Evolutionary conservation across 2,113 vertebrate genomes (phyloP), one percentile per base, ranked within the genome.

Genomic region (Apus apus): DNA sequence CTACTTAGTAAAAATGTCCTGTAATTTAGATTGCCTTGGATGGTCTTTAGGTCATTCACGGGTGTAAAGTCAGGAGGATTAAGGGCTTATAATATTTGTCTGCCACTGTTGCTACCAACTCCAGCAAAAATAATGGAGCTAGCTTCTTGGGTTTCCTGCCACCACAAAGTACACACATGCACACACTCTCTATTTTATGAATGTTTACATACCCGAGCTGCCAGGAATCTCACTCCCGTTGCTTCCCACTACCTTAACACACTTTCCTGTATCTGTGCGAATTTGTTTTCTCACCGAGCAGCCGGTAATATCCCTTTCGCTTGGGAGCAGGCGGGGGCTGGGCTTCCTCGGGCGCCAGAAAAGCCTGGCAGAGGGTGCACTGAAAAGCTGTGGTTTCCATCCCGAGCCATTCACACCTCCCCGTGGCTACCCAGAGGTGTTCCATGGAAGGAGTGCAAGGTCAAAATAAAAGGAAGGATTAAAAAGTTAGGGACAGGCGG

Each of bases 181-280:
- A 94, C 81, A 93, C 93, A 85, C 78, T 34, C 91, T 87, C 91
- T 83, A 64, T 94, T 97, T 95, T 92, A 97, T 93, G 96, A 95
- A 97, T 98, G 97, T 98, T 97, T 97, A 97, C 96, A 96, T 96
- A 97, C 94, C 91, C 46, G 5, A 96, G 94, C 97, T 97, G 97
- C 96, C 97, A 97, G 96, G 96, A 97, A 97, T 98, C 95, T 97
- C 90, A 96, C 92, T 93, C 91, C 93, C 32, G 76, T 92, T 97
- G 96, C 97, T 97, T 97, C 95, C 89, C 96, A 97, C 93, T 88
- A 92, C 86, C 92, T 90, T 72, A 85, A 79, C 68, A 66, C 91
- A 74, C 89, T 96, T 94, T 80, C 60, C 94, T 94, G 57, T 80
- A 96, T 95, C 89, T 95, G 93, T 93, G 79, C 27, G 66, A 86